These are phyloP conservation scores for Epirrhoe alternata DNA, from an alignment of 2,888 invertebrate genomes.

Conservation along the genomic window DNA sequence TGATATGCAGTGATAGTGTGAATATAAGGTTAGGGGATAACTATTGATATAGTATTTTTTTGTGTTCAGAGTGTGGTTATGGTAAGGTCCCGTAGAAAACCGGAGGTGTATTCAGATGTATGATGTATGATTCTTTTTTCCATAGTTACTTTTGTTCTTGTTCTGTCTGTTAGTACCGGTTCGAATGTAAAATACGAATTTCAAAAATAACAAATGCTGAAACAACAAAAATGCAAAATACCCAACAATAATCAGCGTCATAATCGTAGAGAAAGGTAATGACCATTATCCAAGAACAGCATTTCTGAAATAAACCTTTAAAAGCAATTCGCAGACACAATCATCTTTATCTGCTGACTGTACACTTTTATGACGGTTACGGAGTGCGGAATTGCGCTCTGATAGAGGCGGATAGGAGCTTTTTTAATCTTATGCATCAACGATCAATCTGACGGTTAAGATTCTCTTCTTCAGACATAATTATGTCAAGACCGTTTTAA, in stretches of 20 bases:
- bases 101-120: too few relatives aligned
- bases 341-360: constrained; percentile 24
- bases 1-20: too few relatives aligned
- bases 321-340: constrained; percentile 10
- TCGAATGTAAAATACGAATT: too few relatives aligned
- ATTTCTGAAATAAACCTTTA: constrained; percentile 13
- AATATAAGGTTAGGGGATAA: too few relatives aligned
- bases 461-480: too few relatives aligned
- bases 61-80: too few relatives aligned
- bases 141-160: too few relatives aligned
- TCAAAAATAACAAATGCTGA: neutral
- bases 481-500: too few relatives aligned
- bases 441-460: neutral
- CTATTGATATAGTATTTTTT: too few relatives aligned
- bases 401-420: constrained; percentile 12
- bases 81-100: too few relatives aligned
- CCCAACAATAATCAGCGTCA: neutral
- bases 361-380: constrained; percentile 23
- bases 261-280: neutral
- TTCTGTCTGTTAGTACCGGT: too few relatives aligned
- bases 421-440: neutral
- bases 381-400: constrained; percentile 4
- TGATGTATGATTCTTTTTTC: too few relatives aligned
- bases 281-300: neutral
- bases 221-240: neutral